Evolutionary conservation across 2,888 invertebrate species (phyloP), one percentile per base, ranked within the genome.

Genomic region (Pasiphila rectangulata): DNA sequence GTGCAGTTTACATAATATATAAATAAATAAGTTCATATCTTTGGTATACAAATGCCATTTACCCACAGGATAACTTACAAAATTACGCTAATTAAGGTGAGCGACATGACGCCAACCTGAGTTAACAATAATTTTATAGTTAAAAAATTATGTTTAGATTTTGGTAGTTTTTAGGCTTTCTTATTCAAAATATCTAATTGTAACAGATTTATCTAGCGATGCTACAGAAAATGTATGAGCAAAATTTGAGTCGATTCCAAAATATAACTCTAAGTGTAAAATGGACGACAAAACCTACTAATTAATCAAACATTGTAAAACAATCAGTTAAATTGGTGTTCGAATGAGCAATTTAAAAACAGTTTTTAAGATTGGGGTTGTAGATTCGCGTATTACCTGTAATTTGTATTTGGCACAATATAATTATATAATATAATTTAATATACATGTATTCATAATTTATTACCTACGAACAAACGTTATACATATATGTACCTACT

Each of bases 401-500:
- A 83, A 64, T 78, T 32, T 75, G 72, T 63, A 65, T 64, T 86
- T 85, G 85, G 85, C 85, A 85, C 72, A 68, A 55, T 65, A 43
- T 42, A 15, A 23, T 38, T 25, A 3, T 70, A 64, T 63, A 58
- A 57, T 59, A 63, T 62, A 56, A 48, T 63, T 56, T 56, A 46
- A 50, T 67, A 52, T 46, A 49, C 15, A 57, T 56, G 54, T 56
- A 63, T 63, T 61, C 57, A 63, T 66, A 62, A 57, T 56, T 65
- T 67, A 72, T 67, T 68, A 56, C 67, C 64, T 76, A 75, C 64
- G 61, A 40, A 32, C 25, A 45, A 50, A 50, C 40, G 4, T 32
- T 62, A 62, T 61, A 66, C 68, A 67, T 60, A 75, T 77, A 77
- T 45, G 71, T 74, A 75, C 57, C 73, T 79, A 78, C 46, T 70